These are phyloP conservation scores for Hypolimnas misippus DNA, from an alignment of 2,888 invertebrate genomes.

Conservation along the genomic window DNA sequence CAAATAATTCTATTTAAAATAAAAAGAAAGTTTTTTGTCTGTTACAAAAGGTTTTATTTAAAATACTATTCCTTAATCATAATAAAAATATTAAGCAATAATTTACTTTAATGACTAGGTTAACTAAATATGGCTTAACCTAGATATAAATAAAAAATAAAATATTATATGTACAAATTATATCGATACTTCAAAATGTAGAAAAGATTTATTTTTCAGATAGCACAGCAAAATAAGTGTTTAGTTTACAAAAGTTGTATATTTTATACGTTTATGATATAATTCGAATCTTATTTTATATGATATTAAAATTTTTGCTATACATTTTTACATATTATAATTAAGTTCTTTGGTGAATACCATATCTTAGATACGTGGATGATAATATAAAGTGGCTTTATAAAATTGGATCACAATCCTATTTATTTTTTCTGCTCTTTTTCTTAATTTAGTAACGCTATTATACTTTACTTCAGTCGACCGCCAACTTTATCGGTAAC, in stretches of 20 bases:
- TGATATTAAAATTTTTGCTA: conserved; percentile 2
- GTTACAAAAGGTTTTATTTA: too few species aligned
- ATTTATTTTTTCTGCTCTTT: not conserved
- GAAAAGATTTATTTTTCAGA: not conserved
- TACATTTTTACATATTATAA: conserved; percentile 7
- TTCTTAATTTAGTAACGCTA: not conserved
- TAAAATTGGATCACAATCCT: not conserved
- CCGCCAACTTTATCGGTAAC: not conserved
- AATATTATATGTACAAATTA: not conserved
- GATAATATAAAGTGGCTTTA: not conserved
- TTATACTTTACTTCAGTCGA: not conserved
- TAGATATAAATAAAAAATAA: not conserved
- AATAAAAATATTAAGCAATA: too few species aligned
- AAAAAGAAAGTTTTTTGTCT: too few species aligned
- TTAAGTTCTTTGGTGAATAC: not conserved
- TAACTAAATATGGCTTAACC: not conserved
- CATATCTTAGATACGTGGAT: not conserved
- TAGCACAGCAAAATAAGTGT: not conserved
- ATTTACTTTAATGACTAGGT: conserved; percentile 10
- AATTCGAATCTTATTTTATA: conserved; percentile 6
- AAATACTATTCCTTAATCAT: too few species aligned
- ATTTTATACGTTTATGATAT: conserved; percentile 11
- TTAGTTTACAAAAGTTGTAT: not conserved
- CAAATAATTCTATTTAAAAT: too few species aligned
- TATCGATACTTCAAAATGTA: not conserved